Evolutionary conservation across 2,797 vertebrate genomes (phyloP).

Genomic region (Coregonus suidteri): DNA sequence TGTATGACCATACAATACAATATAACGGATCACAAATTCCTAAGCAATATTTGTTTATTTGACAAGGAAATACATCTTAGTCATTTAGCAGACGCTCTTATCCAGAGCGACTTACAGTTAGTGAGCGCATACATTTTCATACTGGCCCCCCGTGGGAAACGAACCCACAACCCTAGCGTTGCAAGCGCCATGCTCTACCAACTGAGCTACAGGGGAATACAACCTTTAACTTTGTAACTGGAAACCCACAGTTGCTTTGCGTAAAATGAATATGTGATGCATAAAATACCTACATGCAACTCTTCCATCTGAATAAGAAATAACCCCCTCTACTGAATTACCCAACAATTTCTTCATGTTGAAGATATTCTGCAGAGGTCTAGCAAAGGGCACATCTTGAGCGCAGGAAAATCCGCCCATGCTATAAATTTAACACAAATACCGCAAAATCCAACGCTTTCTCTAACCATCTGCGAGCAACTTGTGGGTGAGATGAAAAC

Average conservation of each 20-base stretch:
- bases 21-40: too few relatives aligned
- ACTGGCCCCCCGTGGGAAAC: too few relatives aligned
- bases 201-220: not conserved
- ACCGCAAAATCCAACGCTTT: constrained; percentile 23
- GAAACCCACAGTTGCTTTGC: not conserved
- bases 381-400: constrained; percentile 17
- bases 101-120: too few relatives aligned
- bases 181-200: too few relatives aligned
- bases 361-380: constrained; percentile 3
- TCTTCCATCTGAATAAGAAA: not conserved
- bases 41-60: too few relatives aligned
- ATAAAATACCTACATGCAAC: not conserved
- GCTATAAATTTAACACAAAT: constrained; percentile 33
- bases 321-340: too few relatives aligned
- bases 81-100: too few relatives aligned
- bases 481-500: constrained; percentile 22
- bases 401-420: constrained; percentile 29
- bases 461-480: constrained; percentile 35
- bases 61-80: too few relatives aligned
- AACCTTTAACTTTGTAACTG: not conserved
- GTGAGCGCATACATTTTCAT: too few relatives aligned
- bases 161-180: too few relatives aligned
- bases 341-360: not conserved
- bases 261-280: not conserved
- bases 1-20: too few relatives aligned